Evolutionary conservation across 2,888 invertebrate species (phyloP).

Genomic region (Heliconius ethilla): DNA sequence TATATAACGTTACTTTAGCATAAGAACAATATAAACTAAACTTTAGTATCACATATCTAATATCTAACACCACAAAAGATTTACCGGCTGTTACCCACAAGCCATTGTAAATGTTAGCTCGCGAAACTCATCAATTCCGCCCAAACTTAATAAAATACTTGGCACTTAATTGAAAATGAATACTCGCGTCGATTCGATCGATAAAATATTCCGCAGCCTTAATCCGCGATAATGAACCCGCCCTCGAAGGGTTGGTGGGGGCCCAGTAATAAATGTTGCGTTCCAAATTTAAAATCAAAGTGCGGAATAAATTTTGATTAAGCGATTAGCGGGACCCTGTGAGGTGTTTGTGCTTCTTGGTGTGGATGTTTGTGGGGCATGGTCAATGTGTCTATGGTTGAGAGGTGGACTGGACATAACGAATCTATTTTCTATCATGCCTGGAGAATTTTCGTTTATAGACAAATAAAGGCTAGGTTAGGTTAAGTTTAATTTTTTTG

Average conservation of each 20-base stretch:
- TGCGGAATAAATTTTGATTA: constrained; percentile 83
- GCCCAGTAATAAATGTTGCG: constrained; percentile 81
- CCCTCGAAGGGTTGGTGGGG: constrained; percentile 78
- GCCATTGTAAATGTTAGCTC: constrained; percentile 81
- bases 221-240: constrained; percentile 81
- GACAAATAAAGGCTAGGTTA: no score
- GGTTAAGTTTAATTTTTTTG: no score
- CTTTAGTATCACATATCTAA: background rate
- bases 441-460: no score
- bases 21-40: background rate
- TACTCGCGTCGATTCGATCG: constrained; percentile 78
- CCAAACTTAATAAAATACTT: constrained; percentile 82
- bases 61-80: constrained; percentile 37
- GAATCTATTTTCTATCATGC: no score
- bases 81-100: constrained; percentile 60
- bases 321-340: constrained; percentile 75
- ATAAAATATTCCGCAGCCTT: constrained; percentile 81
- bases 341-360: constrained; percentile 75
- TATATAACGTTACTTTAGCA: background rate
- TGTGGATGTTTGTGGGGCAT: constrained; percentile 39
- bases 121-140: constrained; percentile 81
- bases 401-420: no score
- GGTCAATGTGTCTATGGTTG: background rate
- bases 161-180: constrained; percentile 82
- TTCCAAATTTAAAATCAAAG: constrained; percentile 82